phyloP scores from a whole-genome alignment of 2,113 vertebrate species.

The Pteropus alecto region DNA sequence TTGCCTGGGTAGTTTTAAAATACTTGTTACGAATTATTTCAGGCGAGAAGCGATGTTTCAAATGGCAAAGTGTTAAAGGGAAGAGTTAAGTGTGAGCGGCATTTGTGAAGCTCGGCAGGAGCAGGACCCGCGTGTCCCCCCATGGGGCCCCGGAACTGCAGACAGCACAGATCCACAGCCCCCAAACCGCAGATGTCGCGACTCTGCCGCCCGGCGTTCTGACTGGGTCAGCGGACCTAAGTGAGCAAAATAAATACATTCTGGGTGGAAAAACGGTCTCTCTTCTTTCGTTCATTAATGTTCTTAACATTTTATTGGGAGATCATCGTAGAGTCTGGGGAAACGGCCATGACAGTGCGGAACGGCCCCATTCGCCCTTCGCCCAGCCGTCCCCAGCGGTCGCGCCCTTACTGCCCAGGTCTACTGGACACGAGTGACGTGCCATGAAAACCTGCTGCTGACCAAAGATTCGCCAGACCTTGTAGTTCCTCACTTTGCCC shows the following conservation, averaged over 20 bases:
- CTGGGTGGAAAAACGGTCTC: no score
- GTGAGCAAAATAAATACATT: accelerated
- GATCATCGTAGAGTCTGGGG: background rate
- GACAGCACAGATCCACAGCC: no score
- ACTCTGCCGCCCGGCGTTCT: no score
- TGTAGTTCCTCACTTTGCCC: no score
- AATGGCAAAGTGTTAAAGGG: background rate
- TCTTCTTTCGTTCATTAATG: background rate
- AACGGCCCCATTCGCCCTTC: background rate
- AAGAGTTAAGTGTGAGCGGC: accelerated
- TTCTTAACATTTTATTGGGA: background rate
- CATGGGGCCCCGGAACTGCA: no score
- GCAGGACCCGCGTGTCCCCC: no score
- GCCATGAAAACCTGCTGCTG: no score
- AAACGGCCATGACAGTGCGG: background rate
- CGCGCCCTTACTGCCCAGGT: background rate
- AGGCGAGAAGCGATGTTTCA: accelerated
- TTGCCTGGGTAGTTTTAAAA: accelerated
- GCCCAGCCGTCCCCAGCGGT: accelerated
- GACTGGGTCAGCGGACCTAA: accelerated
- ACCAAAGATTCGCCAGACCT: background rate
- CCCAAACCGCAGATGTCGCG: background rate
- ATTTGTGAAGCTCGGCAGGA: background rate
- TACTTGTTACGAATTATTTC: background rate
- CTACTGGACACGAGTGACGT: accelerated